Base-by-base conservation (phyloP, 2,888 invertebrate species). In the Callimorpha dominula region DNA sequence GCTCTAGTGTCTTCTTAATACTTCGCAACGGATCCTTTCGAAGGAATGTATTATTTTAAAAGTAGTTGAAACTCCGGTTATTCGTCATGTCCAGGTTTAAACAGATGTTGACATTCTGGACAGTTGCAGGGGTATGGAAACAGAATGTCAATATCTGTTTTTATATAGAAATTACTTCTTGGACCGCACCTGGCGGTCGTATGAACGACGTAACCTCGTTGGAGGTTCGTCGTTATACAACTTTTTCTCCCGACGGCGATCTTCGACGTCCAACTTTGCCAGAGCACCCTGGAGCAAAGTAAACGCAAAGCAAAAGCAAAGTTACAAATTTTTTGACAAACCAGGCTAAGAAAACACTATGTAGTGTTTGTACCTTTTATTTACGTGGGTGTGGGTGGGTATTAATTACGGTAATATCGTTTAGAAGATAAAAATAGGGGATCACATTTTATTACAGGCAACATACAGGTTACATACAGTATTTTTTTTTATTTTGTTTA, bases 181-280 rank as follows among this genome's bases (percentile, higher is more conserved):
- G 49, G 80, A 76, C 40, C 62, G 72, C 4, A 74, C 75, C 46
- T 75, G 83, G 20, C 92, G 90, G 46, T 92, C 93, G 70, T 90
- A 86, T 0, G 88, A 82, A 9, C 91, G 89, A 11, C 93, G 92
- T 66, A 95, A 84, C 42, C 94, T 89, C 66, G 93, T 94, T 0
- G 95, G 95, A 0, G 89, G 89, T 68, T 95, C 95, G 71, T 94
- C 93, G 62, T 83, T 85, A 71, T 88, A 91, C 0, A 87, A 71
- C 65, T 85, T 92, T 74, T 84, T 90, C n/a, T 92, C 92, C 1
- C 90, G 88, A 15, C 89, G 88, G 15, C 89, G 89, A 54, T 91
- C 92, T 15, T 91, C 92, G 4, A 64, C 71, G 46, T 91, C 90
- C 62, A 89, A 52, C 77, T 88, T 94, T 1, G 87, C 86, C 57